Evolutionary conservation across 2,113 vertebrate species (phyloP).

Genomic region (human): GRCh38 chrX:97593501-97594000

Average conservation of each 20-base stretch:
- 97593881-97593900: background rate
- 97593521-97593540: background rate
- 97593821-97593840: background rate
- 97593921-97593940: constrained; percentile 5
- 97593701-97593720: constrained; percentile 27
- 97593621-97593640: background rate
- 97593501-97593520: background rate
- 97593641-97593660: background rate
- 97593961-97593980: constrained; percentile 10
- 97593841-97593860: background rate
- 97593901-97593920: background rate
- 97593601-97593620: background rate
- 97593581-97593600: background rate
- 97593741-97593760: background rate
- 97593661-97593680: background rate
- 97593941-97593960: background rate
- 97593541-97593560: background rate
- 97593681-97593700: background rate
- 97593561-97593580: constrained; percentile 11
- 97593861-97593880: background rate
- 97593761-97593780: background rate
- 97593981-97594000: constrained; percentile 42
- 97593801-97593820: background rate
- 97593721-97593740: background rate
- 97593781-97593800: background rate